Evolutionary conservation across 2,113 vertebrate species (phyloP).

Genomic region (Austrofundulus limnaeus): DNA sequence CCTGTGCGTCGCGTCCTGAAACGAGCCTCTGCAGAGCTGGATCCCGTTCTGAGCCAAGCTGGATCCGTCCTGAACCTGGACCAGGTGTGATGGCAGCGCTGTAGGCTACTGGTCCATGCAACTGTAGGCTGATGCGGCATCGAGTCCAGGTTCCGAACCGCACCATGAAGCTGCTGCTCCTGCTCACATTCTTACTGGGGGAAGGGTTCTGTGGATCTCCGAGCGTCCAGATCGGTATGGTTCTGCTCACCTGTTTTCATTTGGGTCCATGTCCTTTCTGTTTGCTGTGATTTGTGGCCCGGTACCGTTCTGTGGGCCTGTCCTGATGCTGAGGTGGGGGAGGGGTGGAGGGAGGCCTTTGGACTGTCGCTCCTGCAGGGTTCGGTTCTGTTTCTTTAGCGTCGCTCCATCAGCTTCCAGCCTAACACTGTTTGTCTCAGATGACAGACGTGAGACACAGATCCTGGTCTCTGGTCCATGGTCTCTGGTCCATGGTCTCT

Average conservation of each 20-base stretch:
- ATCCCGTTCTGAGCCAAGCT: constrained; percentile 47
- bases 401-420: not conserved
- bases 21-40: constrained; percentile 55
- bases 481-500: too few relatives aligned
- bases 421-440: too few relatives aligned
- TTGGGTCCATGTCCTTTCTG: too few relatives aligned
- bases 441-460: too few relatives aligned
- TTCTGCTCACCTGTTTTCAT: not conserved
- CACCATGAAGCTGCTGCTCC: constrained; percentile 64
- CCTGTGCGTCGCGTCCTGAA: constrained; percentile 12
- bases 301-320: not conserved
- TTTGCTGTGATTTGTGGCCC: not conserved
- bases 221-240: constrained; percentile 71
- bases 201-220: constrained; percentile 59
- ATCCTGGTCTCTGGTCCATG: too few relatives aligned
- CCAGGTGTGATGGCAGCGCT: constrained; percentile 36
- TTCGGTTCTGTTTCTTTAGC: not conserved
- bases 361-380: constrained; percentile 27
- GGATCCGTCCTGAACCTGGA: constrained; percentile 43
- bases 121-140: constrained; percentile 27
- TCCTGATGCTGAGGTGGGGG: too few relatives aligned
- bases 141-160: constrained; percentile 25
- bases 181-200: constrained; percentile 47
- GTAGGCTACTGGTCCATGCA: constrained; percentile 20
- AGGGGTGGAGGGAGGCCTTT: constrained; percentile 22